phyloP scores from a whole-genome alignment of 2,888 invertebrate genomes.

The Pristionchus japonicus region DNA sequence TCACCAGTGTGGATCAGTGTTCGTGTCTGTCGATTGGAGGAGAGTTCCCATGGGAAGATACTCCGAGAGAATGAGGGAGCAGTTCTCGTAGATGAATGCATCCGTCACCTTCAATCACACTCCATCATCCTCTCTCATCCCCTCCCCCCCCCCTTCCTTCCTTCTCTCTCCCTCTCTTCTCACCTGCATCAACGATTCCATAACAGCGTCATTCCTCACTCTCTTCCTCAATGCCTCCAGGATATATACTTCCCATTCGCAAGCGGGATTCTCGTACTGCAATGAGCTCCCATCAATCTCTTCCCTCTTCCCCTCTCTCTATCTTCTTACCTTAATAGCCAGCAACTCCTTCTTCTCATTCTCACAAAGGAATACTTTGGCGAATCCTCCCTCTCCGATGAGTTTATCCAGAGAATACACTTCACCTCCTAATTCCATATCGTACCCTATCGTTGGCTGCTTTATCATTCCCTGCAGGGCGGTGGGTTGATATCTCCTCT shows the following conservation, averaged over 20 bases:
- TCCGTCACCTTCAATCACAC: slow-evolving; percentile 27
- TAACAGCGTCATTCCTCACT: background rate
- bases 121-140: too few species aligned
- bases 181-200: slow-evolving; percentile 33
- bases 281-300: background rate
- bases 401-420: background rate
- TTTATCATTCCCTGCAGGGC: slow-evolving; percentile 11
- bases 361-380: slow-evolving; percentile 26
- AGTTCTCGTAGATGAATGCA: slow-evolving; percentile 46
- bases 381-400: slow-evolving; percentile 43
- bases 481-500: too few species aligned
- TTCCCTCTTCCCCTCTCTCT: too few species aligned
- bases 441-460: background rate
- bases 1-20: slow-evolving; percentile 38
- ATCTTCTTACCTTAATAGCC: slow-evolving; percentile 46
- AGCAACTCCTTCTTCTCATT: slow-evolving; percentile 25
- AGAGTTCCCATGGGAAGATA: slow-evolving; percentile 46
- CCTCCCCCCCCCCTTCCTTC: background rate
- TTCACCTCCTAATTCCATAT: slow-evolving; percentile 43
- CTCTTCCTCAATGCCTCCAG: slow-evolving; percentile 45
- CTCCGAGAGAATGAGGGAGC: slow-evolving; percentile 38
- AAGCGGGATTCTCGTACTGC: slow-evolving; percentile 43
- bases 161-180: too few species aligned
- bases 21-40: background rate
- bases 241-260: slow-evolving; percentile 47